phyloP scores from a whole-genome alignment of 2,888 invertebrate species.

The Tenthredo amoena region DNA sequence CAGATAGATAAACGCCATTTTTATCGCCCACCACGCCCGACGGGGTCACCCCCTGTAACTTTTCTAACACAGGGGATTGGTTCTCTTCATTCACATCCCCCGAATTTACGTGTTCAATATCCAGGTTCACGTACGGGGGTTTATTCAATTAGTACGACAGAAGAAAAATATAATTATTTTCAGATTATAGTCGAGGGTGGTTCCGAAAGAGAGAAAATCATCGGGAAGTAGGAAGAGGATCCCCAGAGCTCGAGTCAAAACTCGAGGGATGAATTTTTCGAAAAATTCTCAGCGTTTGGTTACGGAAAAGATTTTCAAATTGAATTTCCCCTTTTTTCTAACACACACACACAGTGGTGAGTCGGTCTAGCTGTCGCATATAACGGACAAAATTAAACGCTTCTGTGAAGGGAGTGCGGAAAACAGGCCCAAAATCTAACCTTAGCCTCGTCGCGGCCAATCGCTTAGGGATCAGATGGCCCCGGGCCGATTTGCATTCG shows the following conservation, averaged over 20 bases:
- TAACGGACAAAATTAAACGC: not conserved
- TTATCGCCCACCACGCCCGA: conserved; percentile 75
- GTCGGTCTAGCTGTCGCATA: not conserved
- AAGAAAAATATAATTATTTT: conserved; percentile 8
- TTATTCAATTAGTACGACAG: not conserved
- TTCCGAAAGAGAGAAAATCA: not conserved
- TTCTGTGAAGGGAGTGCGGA: not conserved
- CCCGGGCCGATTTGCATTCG: conserved; percentile 74
- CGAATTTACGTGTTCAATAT: conserved; percentile 23
- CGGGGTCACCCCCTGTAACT: not conserved
- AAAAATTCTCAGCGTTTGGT: too few relatives aligned
- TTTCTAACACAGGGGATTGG: conserved; percentile 13
- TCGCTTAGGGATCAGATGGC: conserved; percentile 67
- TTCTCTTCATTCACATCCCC: conserved; percentile 13
- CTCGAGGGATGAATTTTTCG: too few relatives aligned
- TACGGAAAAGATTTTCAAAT: too few relatives aligned
- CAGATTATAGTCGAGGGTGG: not conserved
- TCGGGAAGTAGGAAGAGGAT: not conserved
- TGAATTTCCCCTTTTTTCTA: too few relatives aligned
- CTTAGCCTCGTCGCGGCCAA: not conserved
- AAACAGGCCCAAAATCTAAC: not conserved
- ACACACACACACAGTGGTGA: too few relatives aligned
- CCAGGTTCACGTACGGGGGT: not conserved
- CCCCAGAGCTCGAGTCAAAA: too few relatives aligned
- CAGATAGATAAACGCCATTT: conserved; percentile 70